phyloP scores from a whole-genome alignment of 1,140 invertebrate species.

The Magallana ariakensis region DNA sequence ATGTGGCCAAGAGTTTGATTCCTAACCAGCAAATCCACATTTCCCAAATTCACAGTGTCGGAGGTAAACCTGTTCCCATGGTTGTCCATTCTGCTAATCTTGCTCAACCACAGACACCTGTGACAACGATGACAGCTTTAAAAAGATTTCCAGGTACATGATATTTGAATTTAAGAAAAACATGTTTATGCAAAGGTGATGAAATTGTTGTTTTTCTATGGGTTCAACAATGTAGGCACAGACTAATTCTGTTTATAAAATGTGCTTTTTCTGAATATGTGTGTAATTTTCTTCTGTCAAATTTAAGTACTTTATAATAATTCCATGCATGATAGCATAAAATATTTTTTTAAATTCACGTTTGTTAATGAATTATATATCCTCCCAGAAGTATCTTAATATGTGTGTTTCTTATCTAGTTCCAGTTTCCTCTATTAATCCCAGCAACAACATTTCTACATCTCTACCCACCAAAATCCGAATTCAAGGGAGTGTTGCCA shows the following conservation, averaged over 20 bases:
- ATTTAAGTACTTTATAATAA: no score
- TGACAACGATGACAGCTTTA: constrained; percentile 42
- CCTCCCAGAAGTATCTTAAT: background rate
- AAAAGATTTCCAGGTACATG: constrained; percentile 43
- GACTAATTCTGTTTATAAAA: no score
- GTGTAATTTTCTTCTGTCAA: no score
- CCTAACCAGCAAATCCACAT: constrained; percentile 45
- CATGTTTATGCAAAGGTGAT: background rate
- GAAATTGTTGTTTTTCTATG: no score
- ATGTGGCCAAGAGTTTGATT: constrained; percentile 16
- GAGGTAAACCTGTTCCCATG: constrained; percentile 29
- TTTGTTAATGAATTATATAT: no score
- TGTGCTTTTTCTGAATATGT: no score
- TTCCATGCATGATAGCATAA: no score
- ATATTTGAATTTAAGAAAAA: background rate
- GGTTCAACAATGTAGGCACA: no score
- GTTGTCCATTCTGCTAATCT: constrained; percentile 45
- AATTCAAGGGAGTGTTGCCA: constrained; percentile 37
- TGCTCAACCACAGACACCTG: constrained; percentile 4
- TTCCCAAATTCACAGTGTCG: constrained; percentile 21
- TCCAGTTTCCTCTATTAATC: constrained; percentile 1
- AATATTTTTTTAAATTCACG: no score
- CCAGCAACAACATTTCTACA: constrained; percentile 1
- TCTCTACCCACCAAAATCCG: constrained; percentile 42
- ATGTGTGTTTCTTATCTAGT: background rate